Evolutionary conservation across 1,140 invertebrate genomes (phyloP), one percentile per base, ranked within the genome.

Genomic region (Proales similis): DNA sequence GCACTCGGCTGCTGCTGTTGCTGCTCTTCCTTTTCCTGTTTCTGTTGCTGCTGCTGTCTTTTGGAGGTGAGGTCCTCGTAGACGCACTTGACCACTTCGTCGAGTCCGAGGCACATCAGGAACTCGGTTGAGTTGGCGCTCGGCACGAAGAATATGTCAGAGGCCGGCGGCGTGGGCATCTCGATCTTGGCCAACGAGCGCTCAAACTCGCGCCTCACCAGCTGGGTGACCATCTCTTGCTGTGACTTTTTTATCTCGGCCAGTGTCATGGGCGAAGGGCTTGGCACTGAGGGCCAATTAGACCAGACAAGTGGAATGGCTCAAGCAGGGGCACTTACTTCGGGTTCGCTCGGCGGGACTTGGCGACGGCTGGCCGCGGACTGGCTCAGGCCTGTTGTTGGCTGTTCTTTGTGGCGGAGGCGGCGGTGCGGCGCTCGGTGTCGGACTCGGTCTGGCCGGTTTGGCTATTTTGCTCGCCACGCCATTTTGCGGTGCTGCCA

Each of bases 161-260:
- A 42, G 17, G 39, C 36, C 1, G 2, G 14, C n/a, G 27, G 30
- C n/a, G 27, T 48, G 6, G 51, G 51, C 27, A 57, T 42, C 29
- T 57, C 51, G 0, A 57, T 26, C 9, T 57, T 36, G n/a, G 19
- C 17, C 19, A 57, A 29, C 9, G 51, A 57, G 24, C 45, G 39
- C 45, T 57, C 51, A 27, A 57, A 57, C 30, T 57, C 51, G 39
- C 45, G 39, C 19, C 51, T 36, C 12, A 57, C 51, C 7, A 57
- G n/a, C 22, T 57, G 51, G 32, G 39, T 57, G 39, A 4, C 39
- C 39, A 11, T 11, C 11, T 17, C 4, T 42, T 42, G 39, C 39
- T 42, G 39, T 11, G 39, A 4, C 39, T 19, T 9, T 20, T 46
- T 12, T 5, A 46, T 11, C 27, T 3, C 20, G 14, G 14, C 9